Evolutionary conservation across 2,888 invertebrate genomes (phyloP).

Genomic region (Gasteruption jaculator): DNA sequence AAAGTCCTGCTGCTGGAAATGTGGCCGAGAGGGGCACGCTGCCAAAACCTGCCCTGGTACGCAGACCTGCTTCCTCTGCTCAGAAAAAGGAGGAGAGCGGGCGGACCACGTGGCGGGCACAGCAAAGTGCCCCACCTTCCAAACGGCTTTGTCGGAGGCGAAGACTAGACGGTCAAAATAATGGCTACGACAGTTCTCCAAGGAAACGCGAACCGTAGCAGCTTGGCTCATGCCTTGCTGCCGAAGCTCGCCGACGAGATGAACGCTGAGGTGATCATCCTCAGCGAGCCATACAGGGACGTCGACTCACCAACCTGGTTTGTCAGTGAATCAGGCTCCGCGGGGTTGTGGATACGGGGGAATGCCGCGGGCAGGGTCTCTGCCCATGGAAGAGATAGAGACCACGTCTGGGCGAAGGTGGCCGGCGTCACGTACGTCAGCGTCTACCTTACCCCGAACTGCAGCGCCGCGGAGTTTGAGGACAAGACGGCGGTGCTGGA

Average conservation of each 20-base stretch:
- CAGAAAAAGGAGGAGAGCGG: slow-evolving; percentile 6
- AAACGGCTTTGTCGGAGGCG: slow-evolving; percentile 6
- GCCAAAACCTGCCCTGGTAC: slow-evolving; percentile 12
- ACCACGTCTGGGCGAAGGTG: slow-evolving; percentile 13
- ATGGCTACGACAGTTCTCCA: too few relatives aligned
- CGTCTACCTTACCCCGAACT: slow-evolving; percentile 20
- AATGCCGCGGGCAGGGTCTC: slow-evolving; percentile 10
- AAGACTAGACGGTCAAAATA: slow-evolving; percentile 11
- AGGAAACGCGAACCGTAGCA: slow-evolving; percentile 20
- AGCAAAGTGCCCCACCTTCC: slow-evolving; percentile 10
- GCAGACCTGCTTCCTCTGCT: slow-evolving; percentile 14
- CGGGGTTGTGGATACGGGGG: slow-evolving; percentile 15
- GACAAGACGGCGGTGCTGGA: slow-evolving; percentile 18
- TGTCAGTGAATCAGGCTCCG: slow-evolving; percentile 14
- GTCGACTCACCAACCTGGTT: slow-evolving; percentile 9
- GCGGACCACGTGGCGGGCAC: slow-evolving; percentile 15
- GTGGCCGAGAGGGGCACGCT: slow-evolving; percentile 12
- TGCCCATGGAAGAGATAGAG: slow-evolving; percentile 7
- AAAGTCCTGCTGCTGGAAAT: slow-evolving; percentile 6
- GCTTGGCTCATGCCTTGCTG: slow-evolving; percentile 18
- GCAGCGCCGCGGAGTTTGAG: slow-evolving; percentile 17
- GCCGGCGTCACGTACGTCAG: slow-evolving; percentile 16
- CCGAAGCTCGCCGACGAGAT: slow-evolving; percentile 20
- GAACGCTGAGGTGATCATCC: slow-evolving; percentile 17
- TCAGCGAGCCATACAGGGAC: slow-evolving; percentile 15